Evolutionary conservation across 2,113 vertebrate species (phyloP), one percentile per base, ranked within the genome.

Genomic region (Ptilorrhoa leucosticta): DNA sequence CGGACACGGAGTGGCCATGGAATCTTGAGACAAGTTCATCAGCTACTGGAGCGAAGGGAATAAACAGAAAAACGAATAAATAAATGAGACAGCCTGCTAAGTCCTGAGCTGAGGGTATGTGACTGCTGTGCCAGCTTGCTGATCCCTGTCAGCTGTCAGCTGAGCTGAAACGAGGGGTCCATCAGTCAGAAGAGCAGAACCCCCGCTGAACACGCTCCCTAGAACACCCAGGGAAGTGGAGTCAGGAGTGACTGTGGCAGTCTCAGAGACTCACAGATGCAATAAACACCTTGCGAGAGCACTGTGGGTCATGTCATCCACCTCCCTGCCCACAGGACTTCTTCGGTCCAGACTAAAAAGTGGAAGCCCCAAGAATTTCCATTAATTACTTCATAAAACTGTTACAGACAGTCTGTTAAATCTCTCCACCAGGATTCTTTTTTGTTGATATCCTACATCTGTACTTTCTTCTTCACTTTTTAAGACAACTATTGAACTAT

Each of bases 401-500:
- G 3, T 56, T 75, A 26, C 35, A 81, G 54, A 19, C 26, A 71
- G 23, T 7, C 51, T 91, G 60, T 22, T 89, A 63, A 71, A 71
- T 56, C 8, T 37, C 56, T n/a, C 39, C 50, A 27, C 28, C 44
- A 35, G 22, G 39, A 65, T 8, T 54, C 3, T 28, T 50, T 65
- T 48, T 50, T 31, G 5, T 42, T 78, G 16, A 14, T n/a, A 86
- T 23, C 28, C 20, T 33, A 7, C 35, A 45, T 31, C 54, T 31
- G 0, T 31, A 35, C 27, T 31, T 20, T 13, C n/a, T 8, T 0
- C 5, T 22, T 31, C n/a, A 11, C 6, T 50, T 70, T 80, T 70
- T 6, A 80, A 76, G n/a, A 28, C 26, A 53, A 24, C 6, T 42
- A 6, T 14, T 40, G 48, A 88, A 65, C 13, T 35, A 3, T 6